These are phyloP conservation scores for Nephila pilipes DNA, from an alignment of 1,140 invertebrate species.

Conservation along the genomic window DNA sequence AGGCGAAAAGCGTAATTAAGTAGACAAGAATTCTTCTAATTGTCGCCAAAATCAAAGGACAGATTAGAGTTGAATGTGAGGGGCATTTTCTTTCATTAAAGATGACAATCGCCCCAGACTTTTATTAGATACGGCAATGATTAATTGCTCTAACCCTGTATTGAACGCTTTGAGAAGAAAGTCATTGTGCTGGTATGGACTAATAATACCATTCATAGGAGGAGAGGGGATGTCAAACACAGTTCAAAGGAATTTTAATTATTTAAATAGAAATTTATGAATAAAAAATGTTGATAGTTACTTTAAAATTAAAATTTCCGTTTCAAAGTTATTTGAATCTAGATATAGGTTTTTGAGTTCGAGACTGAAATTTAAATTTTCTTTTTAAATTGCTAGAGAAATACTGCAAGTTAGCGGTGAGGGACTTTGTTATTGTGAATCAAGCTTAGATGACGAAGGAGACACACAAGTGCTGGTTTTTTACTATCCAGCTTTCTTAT, in stretches of 20 bases:
- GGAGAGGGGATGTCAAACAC: neutral
- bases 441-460: no score
- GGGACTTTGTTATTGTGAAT: no score
- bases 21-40: conserved; percentile 25
- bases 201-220: neutral
- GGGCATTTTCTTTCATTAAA: neutral
- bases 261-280: neutral
- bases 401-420: no score
- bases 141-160: neutral
- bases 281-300: no score
- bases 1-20: conserved; percentile 35
- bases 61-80: conserved; percentile 17
- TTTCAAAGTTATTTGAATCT: no score
- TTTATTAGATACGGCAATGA: neutral
- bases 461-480: no score
- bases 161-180: neutral
- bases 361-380: no score
- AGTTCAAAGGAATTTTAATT: neutral
- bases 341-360: no score
- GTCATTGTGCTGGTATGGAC: neutral
- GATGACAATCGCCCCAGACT: conserved; percentile 9
- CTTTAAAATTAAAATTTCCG: no score
- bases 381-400: no score
- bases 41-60: conserved; percentile 34
- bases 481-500: no score